These are phyloP conservation scores for Graptemys geographica DNA, from an alignment of 2,797 vertebrate genomes.

Conservation along the genomic window DNA sequence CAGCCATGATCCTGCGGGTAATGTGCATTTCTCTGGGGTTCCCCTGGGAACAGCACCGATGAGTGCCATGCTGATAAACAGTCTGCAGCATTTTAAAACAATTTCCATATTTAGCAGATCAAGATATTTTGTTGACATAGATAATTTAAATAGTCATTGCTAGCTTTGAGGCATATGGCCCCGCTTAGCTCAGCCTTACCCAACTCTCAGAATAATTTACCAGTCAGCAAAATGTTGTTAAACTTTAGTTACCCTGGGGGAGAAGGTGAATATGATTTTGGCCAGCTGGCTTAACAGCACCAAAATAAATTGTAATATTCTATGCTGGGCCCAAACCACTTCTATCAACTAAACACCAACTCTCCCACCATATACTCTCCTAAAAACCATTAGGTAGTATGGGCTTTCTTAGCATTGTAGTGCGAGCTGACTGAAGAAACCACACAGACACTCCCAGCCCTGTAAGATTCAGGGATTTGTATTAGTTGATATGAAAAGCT, in stretches of 20 bases:
- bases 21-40: neutral
- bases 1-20: conserved; percentile 42
- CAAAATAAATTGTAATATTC: neutral
- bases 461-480: neutral
- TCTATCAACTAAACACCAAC: neutral
- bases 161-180: neutral
- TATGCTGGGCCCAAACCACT: rapidly evolving
- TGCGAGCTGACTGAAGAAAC: neutral
- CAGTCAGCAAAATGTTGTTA: neutral
- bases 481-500: conserved; percentile 11
- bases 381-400: neutral
- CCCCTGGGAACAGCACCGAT: rapidly evolving
- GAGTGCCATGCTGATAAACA: neutral
- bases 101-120: neutral
- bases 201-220: neutral
- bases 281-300: neutral
- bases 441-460: neutral
- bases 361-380: neutral
- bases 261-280: neutral
- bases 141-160: neutral
- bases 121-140: neutral
- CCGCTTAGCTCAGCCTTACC: neutral
- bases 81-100: rapidly evolving
- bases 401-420: rapidly evolving
- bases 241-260: neutral